Conservation (phyloP, 1,140 invertebrate genomes). For the Theocolax elegans region DNA sequence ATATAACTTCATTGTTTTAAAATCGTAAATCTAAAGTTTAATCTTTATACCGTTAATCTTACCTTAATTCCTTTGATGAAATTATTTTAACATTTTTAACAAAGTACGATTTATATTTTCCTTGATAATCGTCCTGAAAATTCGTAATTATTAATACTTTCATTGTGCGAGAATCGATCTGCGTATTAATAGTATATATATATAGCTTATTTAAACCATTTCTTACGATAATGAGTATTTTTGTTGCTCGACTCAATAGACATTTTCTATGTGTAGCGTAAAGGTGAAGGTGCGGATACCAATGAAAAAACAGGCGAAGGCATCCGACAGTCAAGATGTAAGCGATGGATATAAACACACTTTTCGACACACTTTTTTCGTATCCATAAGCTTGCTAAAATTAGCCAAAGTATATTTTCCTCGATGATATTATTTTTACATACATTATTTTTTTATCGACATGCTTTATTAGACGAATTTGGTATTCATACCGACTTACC, state of each 20-base stretch:
- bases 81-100: conserved; percentile 72
- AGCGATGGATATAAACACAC: conserved; percentile 71
- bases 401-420: conserved; percentile 21
- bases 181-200: too few relatives aligned
- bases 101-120: conserved; percentile 75
- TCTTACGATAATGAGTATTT: conserved; percentile 81
- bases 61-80: conserved; percentile 67
- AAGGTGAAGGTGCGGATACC: conserved; percentile 84
- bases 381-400: conserved; percentile 77
- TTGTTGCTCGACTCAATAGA: conserved; percentile 76
- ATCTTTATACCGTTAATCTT: too few relatives aligned
- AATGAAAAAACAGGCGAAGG: conserved; percentile 85
- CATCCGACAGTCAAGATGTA: conserved; percentile 79
- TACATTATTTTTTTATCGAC: too few relatives aligned
- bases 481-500: too few relatives aligned
- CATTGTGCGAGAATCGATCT: conserved; percentile 7
- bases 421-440: background rate
- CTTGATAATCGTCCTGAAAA: conserved; percentile 74
- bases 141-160: background rate
- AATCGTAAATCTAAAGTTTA: too few relatives aligned
- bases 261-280: conserved; percentile 79
- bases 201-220: too few relatives aligned
- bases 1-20: background rate
- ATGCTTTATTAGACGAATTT: too few relatives aligned
- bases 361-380: conserved; percentile 65